Evolutionary conservation across 2,888 invertebrate species (phyloP).

Genomic region (Chromoteleia sp.): DNA sequence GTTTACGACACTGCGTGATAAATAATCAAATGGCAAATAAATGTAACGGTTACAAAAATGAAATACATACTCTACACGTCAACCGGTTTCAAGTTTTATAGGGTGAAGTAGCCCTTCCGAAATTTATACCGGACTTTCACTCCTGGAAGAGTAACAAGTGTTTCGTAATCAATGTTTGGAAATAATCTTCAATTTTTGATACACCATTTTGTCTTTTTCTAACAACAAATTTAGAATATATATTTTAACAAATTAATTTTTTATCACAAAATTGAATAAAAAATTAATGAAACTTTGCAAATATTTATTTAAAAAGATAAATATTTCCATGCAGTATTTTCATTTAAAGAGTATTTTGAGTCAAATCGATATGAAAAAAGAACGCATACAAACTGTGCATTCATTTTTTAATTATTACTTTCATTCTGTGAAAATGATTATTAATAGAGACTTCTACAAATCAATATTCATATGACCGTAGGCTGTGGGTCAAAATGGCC

Average conservation of each 20-base stretch:
- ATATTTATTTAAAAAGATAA: too few relatives aligned
- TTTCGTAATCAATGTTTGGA: slow-evolving; percentile 43
- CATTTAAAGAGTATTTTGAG: too few relatives aligned
- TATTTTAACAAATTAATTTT: neutral
- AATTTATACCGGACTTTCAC: slow-evolving; percentile 36
- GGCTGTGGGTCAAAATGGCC: slow-evolving; percentile 62
- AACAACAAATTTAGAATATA: too few relatives aligned
- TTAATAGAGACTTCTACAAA: slow-evolving; percentile 46
- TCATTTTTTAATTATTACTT: slow-evolving; percentile 13
- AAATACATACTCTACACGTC: slow-evolving; percentile 13
- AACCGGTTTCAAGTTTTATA: slow-evolving; percentile 41
- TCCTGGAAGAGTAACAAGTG: slow-evolving; percentile 30
- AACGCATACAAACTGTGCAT: too few relatives aligned
- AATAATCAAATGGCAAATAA: slow-evolving; percentile 32
- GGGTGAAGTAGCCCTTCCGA: slow-evolving; percentile 46
- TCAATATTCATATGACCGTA: slow-evolving; percentile 51
- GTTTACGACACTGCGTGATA: neutral
- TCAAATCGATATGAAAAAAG: too few relatives aligned
- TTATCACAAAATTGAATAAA: too few relatives aligned
- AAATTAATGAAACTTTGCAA: too few relatives aligned
- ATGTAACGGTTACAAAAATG: slow-evolving; percentile 6
- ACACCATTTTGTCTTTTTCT: neutral
- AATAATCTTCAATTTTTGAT: slow-evolving; percentile 19
- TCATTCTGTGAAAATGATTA: slow-evolving; percentile 30
- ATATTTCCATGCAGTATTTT: too few relatives aligned